A percentile compares a stretch with the other conserved stretches of the same genome.
These are phyloP conservation scores for Monochamus saltuarius DNA, from an alignment of 1,140 invertebrate species.

Conservation along the genomic window DNA sequence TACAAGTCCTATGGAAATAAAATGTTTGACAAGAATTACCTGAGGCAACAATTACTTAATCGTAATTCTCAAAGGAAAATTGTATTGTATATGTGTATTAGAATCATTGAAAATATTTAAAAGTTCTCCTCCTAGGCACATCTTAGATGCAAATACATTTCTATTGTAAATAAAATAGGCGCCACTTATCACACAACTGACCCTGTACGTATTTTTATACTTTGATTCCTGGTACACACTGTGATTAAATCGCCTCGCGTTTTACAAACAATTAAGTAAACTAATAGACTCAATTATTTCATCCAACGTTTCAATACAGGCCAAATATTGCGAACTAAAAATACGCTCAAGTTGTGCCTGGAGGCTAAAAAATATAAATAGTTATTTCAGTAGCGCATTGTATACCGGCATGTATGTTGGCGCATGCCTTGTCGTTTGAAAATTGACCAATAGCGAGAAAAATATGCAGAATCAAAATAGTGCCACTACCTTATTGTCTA, in stretches of 20 bases:
- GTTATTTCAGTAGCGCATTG: background rate
- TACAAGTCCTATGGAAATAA: too few species aligned
- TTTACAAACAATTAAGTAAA: background rate
- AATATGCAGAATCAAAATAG: constrained; percentile 6
- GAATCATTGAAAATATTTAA: too few species aligned
- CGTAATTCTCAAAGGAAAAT: too few species aligned
- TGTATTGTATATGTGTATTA: too few species aligned
- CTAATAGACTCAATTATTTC: constrained; percentile 1
- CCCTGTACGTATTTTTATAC: background rate
- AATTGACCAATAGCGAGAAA: background rate
- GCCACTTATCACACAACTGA: background rate
- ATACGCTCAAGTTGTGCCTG: constrained; percentile 6
- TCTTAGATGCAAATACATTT: background rate
- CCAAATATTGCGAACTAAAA: constrained; percentile 9
- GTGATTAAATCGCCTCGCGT: background rate
- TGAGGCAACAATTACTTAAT: too few species aligned
- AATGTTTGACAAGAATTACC: too few species aligned
- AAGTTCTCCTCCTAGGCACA: too few species aligned
- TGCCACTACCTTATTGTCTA: background rate
- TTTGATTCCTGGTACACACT: background rate
- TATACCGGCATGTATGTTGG: background rate
- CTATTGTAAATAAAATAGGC: constrained; percentile 1
- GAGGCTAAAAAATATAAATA: constrained; percentile 29
- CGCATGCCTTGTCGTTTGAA: constrained; percentile 2
- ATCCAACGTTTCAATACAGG: background rate